These are phyloP conservation scores for Xyliphius kryptos DNA, from an alignment of 2,113 vertebrate genomes.

Conservation along the genomic window DNA sequence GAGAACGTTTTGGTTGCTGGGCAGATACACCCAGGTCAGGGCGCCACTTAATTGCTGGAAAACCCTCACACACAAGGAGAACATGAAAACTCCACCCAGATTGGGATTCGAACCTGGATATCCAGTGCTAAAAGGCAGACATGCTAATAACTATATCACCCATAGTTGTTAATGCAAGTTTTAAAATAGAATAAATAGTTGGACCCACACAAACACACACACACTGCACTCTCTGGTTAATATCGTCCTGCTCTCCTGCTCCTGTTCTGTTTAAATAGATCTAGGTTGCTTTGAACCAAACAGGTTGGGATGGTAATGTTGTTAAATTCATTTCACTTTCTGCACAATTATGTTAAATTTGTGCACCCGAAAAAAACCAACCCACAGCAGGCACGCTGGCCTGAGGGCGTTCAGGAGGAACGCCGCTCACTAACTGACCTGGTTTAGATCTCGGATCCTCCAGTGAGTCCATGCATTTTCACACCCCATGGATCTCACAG, in stretches of 20 bases:
- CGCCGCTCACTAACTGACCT: constrained; percentile 7
- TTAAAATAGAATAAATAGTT: neutral
- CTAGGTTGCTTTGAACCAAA: constrained; percentile 30
- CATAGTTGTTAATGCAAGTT: no score
- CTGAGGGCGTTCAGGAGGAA: neutral
- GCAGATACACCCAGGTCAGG: no score
- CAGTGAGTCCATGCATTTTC: constrained; percentile 12
- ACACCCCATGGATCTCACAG: neutral
- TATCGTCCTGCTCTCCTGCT: neutral
- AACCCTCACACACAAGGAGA: no score
- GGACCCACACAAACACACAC: neutral
- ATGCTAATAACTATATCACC: no score
- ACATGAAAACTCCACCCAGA: no score
- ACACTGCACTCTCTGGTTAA: neutral
- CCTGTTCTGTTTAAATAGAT: constrained; percentile 14
- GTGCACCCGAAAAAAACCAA: neutral
- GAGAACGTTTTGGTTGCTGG: no score
- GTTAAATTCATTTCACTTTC: constrained; percentile 32
- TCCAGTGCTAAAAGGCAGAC: no score
- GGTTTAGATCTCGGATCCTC: constrained; percentile 7
- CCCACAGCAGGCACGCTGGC: neutral
- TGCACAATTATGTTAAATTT: constrained; percentile 33
- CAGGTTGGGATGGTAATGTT: constrained; percentile 20
- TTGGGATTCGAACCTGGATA: no score
- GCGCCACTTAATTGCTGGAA: no score